Conservation (phyloP, 2,113 vertebrate species). For the Ctenomys sociabilis region DNA sequence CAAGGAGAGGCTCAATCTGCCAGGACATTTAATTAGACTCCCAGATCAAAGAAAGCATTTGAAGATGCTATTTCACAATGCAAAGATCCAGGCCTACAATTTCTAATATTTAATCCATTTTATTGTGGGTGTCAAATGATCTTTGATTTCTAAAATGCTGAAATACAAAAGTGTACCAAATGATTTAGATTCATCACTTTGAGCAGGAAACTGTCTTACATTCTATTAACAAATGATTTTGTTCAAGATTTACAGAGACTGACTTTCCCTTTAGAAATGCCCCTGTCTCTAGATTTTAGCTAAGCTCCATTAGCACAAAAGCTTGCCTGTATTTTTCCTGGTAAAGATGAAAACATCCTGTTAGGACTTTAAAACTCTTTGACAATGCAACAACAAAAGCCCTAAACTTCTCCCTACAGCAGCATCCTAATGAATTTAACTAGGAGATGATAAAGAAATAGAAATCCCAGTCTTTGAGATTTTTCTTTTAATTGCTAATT, state of each 20-base stretch:
- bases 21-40: no score
- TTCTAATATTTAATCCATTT: background rate
- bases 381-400: slow-evolving; percentile 2
- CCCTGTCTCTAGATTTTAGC: background rate
- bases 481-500: slow-evolving; percentile 52
- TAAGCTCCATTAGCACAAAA: slow-evolving; percentile 41
- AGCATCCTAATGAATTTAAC: slow-evolving; percentile 40
- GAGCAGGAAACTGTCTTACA: background rate
- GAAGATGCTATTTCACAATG: background rate
- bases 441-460: background rate
- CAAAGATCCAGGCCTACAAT: background rate
- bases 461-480: slow-evolving; percentile 34
- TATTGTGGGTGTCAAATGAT: background rate
- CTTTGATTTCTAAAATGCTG: slow-evolving; percentile 4
- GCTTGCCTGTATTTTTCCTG: slow-evolving; percentile 1
- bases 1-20: accelerated
- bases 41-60: background rate
- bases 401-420: background rate
- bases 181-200: background rate
- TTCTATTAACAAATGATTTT: background rate
- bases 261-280: background rate
- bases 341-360: slow-evolving; percentile 59
- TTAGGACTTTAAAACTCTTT: slow-evolving; percentile 43
- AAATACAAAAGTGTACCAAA: background rate
- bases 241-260: background rate